Percentiles rank a stretch among this genome's conserved stretches.
These are phyloP conservation scores for Mus spicilegus DNA, from an alignment of 2,113 vertebrate species.

Conservation along the genomic window DNA sequence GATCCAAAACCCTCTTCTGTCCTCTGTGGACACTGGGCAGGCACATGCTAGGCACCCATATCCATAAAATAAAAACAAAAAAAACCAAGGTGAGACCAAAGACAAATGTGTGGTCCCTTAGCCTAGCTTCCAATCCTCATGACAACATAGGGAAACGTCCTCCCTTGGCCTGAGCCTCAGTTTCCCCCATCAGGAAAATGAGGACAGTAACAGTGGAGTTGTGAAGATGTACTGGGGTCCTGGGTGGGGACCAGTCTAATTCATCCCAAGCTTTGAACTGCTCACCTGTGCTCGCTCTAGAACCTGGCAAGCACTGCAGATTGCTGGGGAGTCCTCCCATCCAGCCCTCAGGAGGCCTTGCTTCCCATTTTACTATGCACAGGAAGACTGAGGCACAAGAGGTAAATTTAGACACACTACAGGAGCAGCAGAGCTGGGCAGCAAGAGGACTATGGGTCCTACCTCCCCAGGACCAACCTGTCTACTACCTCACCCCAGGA, in stretches of 20 bases:
- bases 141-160: background rate
- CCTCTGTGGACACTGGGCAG: background rate
- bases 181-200: background rate
- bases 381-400: background rate
- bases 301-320: background rate
- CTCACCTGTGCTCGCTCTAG: background rate
- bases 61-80: background rate
- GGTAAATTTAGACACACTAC: background rate
- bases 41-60: background rate
- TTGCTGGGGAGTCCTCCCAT: background rate
- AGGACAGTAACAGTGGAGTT: background rate
- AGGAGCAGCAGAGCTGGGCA: background rate
- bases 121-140: background rate
- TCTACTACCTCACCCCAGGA: background rate
- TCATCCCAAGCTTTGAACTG: too few relatives aligned
- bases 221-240: background rate
- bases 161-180: background rate
- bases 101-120: accelerated
- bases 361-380: background rate
- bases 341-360: too few relatives aligned
- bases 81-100: background rate
- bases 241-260: background rate
- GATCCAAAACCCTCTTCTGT: background rate
- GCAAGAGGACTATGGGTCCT: background rate
- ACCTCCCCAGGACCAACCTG: background rate